Base-by-base conservation (phyloP, 2,113 vertebrate species). In the Larimichthys polyactis region DNA sequence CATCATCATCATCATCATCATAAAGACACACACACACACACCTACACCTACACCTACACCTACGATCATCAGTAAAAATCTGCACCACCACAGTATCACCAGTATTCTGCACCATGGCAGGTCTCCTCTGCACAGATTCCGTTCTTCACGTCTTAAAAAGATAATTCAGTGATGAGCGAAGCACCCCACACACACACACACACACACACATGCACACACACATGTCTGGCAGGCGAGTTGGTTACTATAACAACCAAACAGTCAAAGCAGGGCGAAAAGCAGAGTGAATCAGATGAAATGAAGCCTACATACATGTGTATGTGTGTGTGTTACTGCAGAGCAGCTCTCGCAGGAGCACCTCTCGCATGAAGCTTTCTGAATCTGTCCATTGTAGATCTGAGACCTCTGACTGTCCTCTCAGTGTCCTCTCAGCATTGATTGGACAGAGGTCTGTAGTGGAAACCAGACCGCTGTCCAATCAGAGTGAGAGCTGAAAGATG, bases 181-280 rank as follows among this genome's bases (percentile, higher is more conserved):
- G 52, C 20, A 19, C 29, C 71, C 71, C 48, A 58, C 52, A 44
- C 68, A 22, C 20, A 54, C 75, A 73, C 78, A 75, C 48, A 58
- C 52, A 44, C 68, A 22, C 20, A 54, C 75, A 73, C 78, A 79
- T 43, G 6, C 29, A 68, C n/a, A 54, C 36, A 62, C 66, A 84
- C 11, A 58, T 52, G 75, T 78, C 55, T 83, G 63, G 44, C 49
- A 73, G 55, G 46, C 48, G 2, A 83, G 51, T 27, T 36, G 64
- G 88, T 93, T 90, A 40, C 89, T 86, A 90, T 90, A 49, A 79
- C 83, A 85, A 93, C 92, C 66, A 66, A 85, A 78, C 88, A 81
- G 88, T 78, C 70, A 74, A 78, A 79, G 84, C 71, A 62, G 71
- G 77, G 68, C 82, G 27, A 27, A 27, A 27, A 27, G 27, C 90